Conservation (phyloP, 2,113 vertebrate genomes). For the Monopterus albus region DNA sequence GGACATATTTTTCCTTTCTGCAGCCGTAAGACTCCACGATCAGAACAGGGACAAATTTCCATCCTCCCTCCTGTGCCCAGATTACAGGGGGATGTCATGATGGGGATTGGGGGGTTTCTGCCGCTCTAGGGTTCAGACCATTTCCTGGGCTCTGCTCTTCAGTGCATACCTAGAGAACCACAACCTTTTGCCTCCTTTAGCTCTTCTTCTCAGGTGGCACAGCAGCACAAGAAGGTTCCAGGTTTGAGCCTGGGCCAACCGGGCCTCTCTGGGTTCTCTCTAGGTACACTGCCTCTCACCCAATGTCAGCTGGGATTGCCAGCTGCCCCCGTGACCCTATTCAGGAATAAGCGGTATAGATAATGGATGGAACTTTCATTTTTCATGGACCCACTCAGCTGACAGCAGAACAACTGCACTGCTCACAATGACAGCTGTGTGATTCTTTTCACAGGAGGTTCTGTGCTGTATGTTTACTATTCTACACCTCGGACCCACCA, state of each 20-base stretch:
- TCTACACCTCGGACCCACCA: conserved; percentile 13
- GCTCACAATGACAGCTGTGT: conserved; percentile 31
- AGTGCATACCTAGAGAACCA: conserved; percentile 49
- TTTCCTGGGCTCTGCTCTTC: conserved; percentile 46
- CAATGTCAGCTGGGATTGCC: too few species aligned
- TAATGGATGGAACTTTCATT: too few species aligned
- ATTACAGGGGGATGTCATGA: conserved; percentile 27
- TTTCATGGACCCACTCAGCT: conserved; percentile 43
- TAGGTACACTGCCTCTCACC: too few species aligned
- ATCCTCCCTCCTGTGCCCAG: neutral
- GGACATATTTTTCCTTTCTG: conserved; percentile 24
- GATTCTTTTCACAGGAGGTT: conserved; percentile 5
- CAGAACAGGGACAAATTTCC: conserved; percentile 7
- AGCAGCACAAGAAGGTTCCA: too few species aligned
- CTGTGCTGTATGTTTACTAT: conserved; percentile 29
- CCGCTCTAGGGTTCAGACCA: conserved; percentile 28
- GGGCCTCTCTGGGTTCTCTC: too few species aligned
- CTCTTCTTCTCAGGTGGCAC: conserved; percentile 64
- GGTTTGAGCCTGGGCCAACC: too few species aligned
- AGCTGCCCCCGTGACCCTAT: too few species aligned
- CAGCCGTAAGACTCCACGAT: conserved; percentile 30
- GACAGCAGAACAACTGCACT: conserved; percentile 60
- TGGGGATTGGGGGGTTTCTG: neutral
- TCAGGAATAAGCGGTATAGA: too few species aligned
- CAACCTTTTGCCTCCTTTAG: conserved; percentile 43